Evolutionary conservation across 2,888 invertebrate genomes (phyloP).

Genomic region (Pyralis farinalis): DNA sequence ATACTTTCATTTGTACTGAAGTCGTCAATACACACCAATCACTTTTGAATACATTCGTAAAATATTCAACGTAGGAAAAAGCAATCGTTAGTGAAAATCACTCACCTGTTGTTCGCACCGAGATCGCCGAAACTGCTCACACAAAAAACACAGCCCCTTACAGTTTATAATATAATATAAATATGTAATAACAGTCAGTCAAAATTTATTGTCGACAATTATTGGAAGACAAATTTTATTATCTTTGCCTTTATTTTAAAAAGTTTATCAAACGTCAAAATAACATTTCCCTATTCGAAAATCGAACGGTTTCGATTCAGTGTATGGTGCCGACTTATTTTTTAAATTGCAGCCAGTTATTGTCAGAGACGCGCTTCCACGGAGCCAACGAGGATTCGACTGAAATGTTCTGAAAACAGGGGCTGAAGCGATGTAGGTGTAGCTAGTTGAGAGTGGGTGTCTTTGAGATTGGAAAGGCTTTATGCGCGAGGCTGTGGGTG

Average conservation of each 20-base stretch:
- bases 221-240: conserved; percentile 15
- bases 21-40: too few relatives aligned
- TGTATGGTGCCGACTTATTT: conserved; percentile 18
- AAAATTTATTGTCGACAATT: conserved; percentile 24
- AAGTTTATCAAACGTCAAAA: conserved; percentile 33
- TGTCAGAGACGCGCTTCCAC: conserved; percentile 27
- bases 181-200: conserved; percentile 15
- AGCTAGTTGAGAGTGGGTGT: conserved; percentile 58
- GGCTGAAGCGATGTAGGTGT: conserved; percentile 52
- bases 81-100: not conserved
- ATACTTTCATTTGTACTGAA: too few relatives aligned
- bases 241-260: conserved; percentile 19
- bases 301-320: conserved; percentile 9
- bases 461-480: conserved; percentile 35
- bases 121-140: conserved; percentile 6
- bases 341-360: conserved; percentile 9
- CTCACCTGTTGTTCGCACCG: conserved; percentile 21
- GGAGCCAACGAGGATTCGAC: conserved; percentile 46
- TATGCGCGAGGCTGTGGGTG: conserved; percentile 15
- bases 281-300: conserved; percentile 28
- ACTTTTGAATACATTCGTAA: too few relatives aligned
- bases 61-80: too few relatives aligned
- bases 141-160: conserved; percentile 3
- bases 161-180: conserved; percentile 5
- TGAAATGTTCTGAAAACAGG: conserved; percentile 62